Conservation (phyloP, 2,113 vertebrate species). For the Fregata magnificens region DNA sequence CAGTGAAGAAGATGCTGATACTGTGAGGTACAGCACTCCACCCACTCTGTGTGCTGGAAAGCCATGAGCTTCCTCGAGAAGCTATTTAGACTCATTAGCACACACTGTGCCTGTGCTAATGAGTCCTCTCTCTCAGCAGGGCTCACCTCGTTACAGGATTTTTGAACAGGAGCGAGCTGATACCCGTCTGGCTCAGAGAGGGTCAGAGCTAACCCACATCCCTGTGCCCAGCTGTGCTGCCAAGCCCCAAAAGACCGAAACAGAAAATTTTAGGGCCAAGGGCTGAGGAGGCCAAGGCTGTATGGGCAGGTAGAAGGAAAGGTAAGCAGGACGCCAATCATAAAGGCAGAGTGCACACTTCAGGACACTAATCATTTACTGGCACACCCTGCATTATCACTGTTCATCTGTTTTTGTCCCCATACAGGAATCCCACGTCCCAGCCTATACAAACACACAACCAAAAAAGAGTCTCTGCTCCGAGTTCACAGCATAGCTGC, state of each 20-base stretch:
- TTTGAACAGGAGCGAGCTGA: background rate
- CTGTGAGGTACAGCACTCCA: background rate
- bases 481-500: background rate
- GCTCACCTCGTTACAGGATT: background rate
- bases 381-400: background rate
- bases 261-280: background rate
- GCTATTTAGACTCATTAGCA: background rate
- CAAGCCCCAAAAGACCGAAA: background rate
- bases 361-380: background rate
- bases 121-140: background rate
- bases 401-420: background rate
- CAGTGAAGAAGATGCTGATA: background rate
- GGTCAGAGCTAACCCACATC: background rate
- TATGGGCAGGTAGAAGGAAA: background rate
- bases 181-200: background rate
- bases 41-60: background rate
- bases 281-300: background rate
- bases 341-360: background rate
- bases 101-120: background rate
- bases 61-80: background rate
- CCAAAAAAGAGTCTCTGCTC: background rate
- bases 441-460: background rate
- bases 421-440: fast-evolving
- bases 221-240: background rate
- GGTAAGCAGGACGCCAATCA: background rate